A percentile compares a stretch with the other conserved stretches of the same genome.
Evolutionary conservation across 2,113 vertebrate genomes (phyloP).

Genomic region (Onychorhynchus coronatus): DNA sequence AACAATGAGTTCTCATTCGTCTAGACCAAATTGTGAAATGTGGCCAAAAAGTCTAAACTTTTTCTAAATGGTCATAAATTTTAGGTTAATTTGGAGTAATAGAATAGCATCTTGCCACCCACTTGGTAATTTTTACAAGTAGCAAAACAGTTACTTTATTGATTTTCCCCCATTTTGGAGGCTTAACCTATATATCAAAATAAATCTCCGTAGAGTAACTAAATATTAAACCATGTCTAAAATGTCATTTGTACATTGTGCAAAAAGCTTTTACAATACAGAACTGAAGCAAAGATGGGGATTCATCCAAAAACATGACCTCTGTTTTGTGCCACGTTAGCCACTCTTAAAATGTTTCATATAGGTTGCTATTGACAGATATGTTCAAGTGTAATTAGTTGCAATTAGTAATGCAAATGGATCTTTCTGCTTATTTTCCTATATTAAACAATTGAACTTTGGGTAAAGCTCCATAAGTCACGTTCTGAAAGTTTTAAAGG

Average conservation of each 20-base stretch:
- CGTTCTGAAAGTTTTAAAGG: not conserved
- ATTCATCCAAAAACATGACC: not conserved
- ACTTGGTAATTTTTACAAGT: not conserved
- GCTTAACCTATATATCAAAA: not conserved
- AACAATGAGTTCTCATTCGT: not conserved
- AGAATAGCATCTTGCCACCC: not conserved
- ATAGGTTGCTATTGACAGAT: not conserved
- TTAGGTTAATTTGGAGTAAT: not conserved
- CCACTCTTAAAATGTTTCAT: not conserved
- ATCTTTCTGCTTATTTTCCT: not conserved
- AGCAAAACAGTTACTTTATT: not conserved
- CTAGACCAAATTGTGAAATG: not conserved
- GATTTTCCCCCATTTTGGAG: not conserved
- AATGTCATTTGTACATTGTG: not conserved
- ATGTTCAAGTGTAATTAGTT: not conserved
- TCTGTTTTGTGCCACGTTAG: not conserved
- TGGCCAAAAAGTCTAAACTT: not conserved
- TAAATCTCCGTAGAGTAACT: not conserved
- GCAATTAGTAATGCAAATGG: not conserved
- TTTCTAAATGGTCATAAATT: not conserved
- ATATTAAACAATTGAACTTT: not conserved
- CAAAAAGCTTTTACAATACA: not conserved
- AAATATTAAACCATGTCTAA: not conserved
- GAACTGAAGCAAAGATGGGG: not conserved
- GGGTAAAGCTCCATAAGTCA: not conserved